Conservation (phyloP, 2,113 vertebrate species). For the Semnornis frantzii region DNA sequence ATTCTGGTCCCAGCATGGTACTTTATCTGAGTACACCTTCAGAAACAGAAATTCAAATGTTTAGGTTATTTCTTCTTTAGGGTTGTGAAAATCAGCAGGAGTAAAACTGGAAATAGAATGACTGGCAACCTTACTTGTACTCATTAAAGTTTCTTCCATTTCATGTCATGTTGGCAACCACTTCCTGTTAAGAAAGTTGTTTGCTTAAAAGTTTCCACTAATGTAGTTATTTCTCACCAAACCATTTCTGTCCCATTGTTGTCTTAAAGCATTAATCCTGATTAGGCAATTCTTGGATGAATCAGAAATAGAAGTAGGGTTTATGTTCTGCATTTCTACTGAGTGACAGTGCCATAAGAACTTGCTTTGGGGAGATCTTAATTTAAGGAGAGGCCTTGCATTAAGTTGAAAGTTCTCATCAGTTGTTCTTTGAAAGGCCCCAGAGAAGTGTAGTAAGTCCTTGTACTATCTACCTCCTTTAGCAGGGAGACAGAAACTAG, state of each 20-base stretch:
- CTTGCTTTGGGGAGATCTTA: background rate
- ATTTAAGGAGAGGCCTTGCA: background rate
- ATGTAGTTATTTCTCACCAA: background rate
- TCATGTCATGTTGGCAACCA: background rate
- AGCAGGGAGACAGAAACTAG: background rate
- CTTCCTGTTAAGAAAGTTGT: background rate
- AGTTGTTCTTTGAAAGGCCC: background rate
- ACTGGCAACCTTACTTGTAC: background rate
- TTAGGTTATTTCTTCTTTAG: background rate
- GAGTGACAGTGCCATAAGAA: background rate
- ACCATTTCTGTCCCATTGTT: background rate
- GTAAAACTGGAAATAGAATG: background rate
- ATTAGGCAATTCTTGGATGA: background rate
- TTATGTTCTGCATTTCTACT: background rate
- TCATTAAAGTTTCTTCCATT: background rate
- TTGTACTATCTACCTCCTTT: rapidly evolving
- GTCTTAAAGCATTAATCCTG: background rate
- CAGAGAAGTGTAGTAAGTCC: background rate
- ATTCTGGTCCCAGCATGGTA: background rate
- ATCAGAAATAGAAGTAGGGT: background rate
- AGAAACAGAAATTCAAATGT: background rate
- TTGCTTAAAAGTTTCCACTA: background rate
- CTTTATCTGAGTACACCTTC: background rate
- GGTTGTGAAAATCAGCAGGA: background rate
- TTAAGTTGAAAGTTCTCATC: background rate